Percentiles rank a stretch among this genome's conserved stretches.
These are phyloP conservation scores for Sandelia bainsii DNA, from an alignment of 2,797 vertebrate species.

Conservation along the genomic window DNA sequence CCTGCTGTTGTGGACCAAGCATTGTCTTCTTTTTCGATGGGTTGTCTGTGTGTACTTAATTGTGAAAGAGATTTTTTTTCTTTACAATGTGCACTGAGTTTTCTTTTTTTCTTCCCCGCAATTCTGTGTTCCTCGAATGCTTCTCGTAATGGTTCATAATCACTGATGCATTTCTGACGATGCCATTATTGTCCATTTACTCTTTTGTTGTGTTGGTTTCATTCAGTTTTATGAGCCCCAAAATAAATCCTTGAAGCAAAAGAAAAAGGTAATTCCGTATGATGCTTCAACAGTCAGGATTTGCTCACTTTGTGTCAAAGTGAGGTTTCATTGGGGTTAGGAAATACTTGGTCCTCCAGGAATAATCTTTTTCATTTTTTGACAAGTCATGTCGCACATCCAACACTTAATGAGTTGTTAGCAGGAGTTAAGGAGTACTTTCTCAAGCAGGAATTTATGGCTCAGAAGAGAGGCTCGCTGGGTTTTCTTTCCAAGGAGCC, in stretches of 20 bases:
- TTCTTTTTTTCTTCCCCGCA: conserved; percentile 54
- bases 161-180: conserved; percentile 83
- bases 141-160: conserved; percentile 82
- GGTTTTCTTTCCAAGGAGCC: conserved; percentile 89
- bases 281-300: conserved; percentile 92
- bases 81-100: conserved; percentile 85
- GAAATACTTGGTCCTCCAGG: conserved; percentile 97
- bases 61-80: conserved; percentile 81
- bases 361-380: conserved; percentile 87
- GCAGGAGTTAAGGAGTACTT: conserved; percentile 98
- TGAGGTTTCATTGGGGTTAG: conserved; percentile 84
- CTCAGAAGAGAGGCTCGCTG: conserved; percentile 99
- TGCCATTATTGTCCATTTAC: conserved; percentile 86
- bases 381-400: conserved; percentile 89
- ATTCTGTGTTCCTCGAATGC: conserved; percentile 83
- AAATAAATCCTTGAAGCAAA: conserved; percentile 92
- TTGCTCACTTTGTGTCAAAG: conserved; percentile 77
- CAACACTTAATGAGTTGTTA: conserved; percentile 96
- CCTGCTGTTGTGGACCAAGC: conserved; percentile 83
- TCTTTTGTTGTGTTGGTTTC: conserved; percentile 79
- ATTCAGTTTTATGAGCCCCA: conserved; percentile 83
- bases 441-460: conserved; percentile 99
- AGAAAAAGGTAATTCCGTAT: conserved; percentile 85
- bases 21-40: conserved; percentile 82
- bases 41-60: conserved; percentile 82